Conservation (phyloP, 2,797 vertebrate genomes). For the Lycodopsis pacificus region DNA sequence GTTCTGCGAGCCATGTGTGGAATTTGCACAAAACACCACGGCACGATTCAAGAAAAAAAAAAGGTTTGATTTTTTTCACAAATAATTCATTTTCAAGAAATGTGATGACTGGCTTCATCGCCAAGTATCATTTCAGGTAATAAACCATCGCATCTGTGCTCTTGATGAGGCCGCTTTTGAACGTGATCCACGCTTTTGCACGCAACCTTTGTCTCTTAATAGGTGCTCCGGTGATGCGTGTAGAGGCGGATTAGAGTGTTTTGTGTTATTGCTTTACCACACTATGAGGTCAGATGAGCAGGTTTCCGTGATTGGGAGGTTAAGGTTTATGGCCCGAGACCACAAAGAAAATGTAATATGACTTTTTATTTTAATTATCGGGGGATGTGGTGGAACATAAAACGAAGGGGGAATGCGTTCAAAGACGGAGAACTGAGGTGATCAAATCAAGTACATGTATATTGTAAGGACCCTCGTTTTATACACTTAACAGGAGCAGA, state of each 20-base stretch:
- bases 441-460: background rate
- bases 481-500: background rate
- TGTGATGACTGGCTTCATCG: slow-evolving; percentile 64
- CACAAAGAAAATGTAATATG: slow-evolving; percentile 36
- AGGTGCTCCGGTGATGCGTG: slow-evolving; percentile 59
- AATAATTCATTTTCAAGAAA: slow-evolving; percentile 74
- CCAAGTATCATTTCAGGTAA: slow-evolving; percentile 75
- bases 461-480: background rate
- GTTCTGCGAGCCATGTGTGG: slow-evolving; percentile 74
- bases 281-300: slow-evolving; percentile 57
- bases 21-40: slow-evolving; percentile 60
- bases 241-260: slow-evolving; percentile 40
- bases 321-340: slow-evolving; percentile 45
- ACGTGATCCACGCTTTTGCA: slow-evolving; percentile 65
- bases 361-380: slow-evolving; percentile 54
- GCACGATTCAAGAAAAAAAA: slow-evolving; percentile 26
- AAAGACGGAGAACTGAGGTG: slow-evolving; percentile 20
- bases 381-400: slow-evolving; percentile 31
- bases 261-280: slow-evolving; percentile 62
- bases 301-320: slow-evolving; percentile 41
- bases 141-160: slow-evolving; percentile 69
- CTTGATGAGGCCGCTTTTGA: slow-evolving; percentile 66
- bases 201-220: slow-evolving; percentile 41
- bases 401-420: slow-evolving; percentile 22
- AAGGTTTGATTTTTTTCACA: slow-evolving; percentile 48